phyloP scores from a whole-genome alignment of 2,113 vertebrate species.

The Boulengeromyrus knoepffleri region DNA sequence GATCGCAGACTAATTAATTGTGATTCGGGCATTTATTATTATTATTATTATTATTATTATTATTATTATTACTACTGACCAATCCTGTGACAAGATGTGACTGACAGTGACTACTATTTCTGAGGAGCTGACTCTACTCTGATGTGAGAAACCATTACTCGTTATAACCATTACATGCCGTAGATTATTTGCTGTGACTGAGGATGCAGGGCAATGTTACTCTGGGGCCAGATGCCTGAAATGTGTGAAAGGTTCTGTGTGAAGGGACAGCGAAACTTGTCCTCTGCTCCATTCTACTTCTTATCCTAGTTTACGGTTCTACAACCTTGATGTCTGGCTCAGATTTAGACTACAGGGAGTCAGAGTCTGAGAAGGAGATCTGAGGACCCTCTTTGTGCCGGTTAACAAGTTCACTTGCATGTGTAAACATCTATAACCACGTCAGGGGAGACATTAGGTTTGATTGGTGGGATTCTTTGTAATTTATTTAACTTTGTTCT shows the following conservation, averaged over 20 bases:
- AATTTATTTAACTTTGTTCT: not conserved
- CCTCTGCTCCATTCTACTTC: not conserved
- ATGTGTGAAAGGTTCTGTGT: not conserved
- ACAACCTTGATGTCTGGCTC: not conserved
- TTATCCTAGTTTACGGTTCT: not conserved
- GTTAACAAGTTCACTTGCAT: not conserved
- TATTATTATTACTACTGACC: not conserved
- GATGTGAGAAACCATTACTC: not conserved
- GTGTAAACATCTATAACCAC: not conserved
- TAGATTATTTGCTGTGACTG: not conserved
- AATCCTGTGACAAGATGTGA: not conserved
- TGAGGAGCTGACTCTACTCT: not conserved
- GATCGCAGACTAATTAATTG: not conserved
- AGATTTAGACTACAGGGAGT: not conserved
- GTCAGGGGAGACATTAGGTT: not conserved
- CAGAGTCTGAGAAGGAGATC: not conserved
- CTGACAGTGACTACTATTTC: not conserved
- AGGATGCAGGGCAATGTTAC: not conserved
- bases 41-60: not conserved
- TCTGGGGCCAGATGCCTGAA: not conserved
- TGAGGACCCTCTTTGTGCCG: not conserved
- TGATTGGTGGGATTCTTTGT: not conserved
- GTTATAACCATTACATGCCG: not conserved
- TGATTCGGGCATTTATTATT: not conserved
- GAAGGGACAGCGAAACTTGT: not conserved